Evolutionary conservation across 2,797 vertebrate genomes (phyloP).

Genomic region (Lutjanus argentimaculatus): DNA sequence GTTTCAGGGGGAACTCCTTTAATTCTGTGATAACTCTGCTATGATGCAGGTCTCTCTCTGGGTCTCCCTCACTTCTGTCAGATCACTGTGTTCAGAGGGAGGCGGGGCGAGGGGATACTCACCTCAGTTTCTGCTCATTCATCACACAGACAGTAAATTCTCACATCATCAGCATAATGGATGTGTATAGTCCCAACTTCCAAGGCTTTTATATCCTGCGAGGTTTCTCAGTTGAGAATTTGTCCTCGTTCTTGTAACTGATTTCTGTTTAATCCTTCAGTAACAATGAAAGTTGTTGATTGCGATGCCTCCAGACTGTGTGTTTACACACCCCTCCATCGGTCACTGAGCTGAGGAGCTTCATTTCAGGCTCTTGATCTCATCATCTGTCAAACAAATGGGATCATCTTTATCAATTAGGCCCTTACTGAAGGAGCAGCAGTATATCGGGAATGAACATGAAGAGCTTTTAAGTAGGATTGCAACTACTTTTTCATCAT

Average conservation of each 20-base stretch:
- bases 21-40: slow-evolving; percentile 4
- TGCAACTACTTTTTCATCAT: not conserved
- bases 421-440: not conserved
- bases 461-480: not conserved
- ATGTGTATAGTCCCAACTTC: slow-evolving; percentile 27
- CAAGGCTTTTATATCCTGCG: slow-evolving; percentile 2
- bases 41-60: not conserved
- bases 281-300: slow-evolving; percentile 7
- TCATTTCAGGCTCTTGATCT: slow-evolving; percentile 20
- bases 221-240: slow-evolving; percentile 12
- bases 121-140: slow-evolving; percentile 11
- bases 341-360: slow-evolving; percentile 8
- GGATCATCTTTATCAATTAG: slow-evolving; percentile 13
- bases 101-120: not conserved
- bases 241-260: not conserved
- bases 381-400: slow-evolving; percentile 34
- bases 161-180: slow-evolving; percentile 40
- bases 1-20: not conserved
- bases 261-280: slow-evolving; percentile 23
- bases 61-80: slow-evolving; percentile 17
- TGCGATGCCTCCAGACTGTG: not conserved
- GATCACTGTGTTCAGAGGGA: slow-evolving; percentile 12
- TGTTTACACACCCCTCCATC: slow-evolving; percentile 6
- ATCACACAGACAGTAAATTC: slow-evolving; percentile 36
- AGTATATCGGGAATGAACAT: slow-evolving; percentile 2